Evolutionary conservation across 53 echinoderm and acorn worm species (phyloP).

Genomic region (Antedon mediterranea): DNA sequence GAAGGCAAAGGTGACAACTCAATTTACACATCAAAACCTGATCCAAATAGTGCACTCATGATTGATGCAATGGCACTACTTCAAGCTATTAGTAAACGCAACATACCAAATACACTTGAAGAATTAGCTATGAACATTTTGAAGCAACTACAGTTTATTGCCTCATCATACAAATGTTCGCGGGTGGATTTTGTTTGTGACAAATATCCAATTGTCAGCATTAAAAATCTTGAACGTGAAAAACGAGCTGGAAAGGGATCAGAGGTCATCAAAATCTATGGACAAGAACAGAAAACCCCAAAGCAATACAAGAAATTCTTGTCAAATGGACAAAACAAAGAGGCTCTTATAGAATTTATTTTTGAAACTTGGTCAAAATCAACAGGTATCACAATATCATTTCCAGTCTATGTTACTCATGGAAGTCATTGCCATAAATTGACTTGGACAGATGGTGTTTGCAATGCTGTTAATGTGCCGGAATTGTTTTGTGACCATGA

Average conservation of each 20-base stretch:
- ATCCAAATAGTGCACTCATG: neutral
- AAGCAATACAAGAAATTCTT: neutral
- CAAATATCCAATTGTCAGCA: neutral
- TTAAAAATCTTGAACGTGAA: neutral
- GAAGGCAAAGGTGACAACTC: neutral
- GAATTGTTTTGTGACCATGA: conserved; percentile 4
- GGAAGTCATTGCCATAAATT: too few species aligned
- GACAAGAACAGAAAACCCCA: neutral
- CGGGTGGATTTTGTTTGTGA: neutral
- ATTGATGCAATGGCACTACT: neutral
- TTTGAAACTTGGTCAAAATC: too few species aligned
- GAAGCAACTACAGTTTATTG: neutral
- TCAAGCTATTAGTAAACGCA: neutral
- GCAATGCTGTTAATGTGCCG: too few species aligned
- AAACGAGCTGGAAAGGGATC: neutral
- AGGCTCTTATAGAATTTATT: too few species aligned
- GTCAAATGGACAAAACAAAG: neutral
- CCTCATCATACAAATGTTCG: neutral
- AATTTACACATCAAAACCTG: neutral
- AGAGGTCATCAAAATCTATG: neutral
- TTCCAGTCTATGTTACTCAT: too few species aligned
- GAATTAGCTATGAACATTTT: neutral
- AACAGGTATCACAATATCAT: too few species aligned
- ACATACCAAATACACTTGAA: neutral
- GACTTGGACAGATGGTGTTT: too few species aligned